Base-by-base conservation (phyloP, 2,797 vertebrate species). In the Podargus strigoides region DNA sequence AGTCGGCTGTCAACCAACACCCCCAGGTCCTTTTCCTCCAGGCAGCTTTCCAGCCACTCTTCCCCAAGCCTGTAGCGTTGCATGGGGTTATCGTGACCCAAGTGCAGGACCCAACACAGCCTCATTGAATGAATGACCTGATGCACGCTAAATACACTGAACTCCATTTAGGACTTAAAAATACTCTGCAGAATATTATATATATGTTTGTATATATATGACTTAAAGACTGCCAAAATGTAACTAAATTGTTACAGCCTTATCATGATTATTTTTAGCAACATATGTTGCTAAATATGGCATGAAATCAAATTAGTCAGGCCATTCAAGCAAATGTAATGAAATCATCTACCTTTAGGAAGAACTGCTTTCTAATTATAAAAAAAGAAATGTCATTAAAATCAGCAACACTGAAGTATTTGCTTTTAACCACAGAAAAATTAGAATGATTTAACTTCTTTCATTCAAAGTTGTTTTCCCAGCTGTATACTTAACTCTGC, bases 291-390 rank as follows among this genome's bases (percentile, higher is more conserved):
- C 44, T 95, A 94, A 95, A 95, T 85, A 85, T 49, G 41, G 64
- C 86, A 85, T 95, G 67, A 96, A 94, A 95, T 87, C 58, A 92
- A 85, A 94, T 95, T 94, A 93, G 42, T 92, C 60, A 86, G 44
- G 62, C 46, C 84, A 83, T 85, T 93, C 73, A 95, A 89, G 53
- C 46, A 82, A 83, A 53, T 16, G 0, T 81, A 87, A 94, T 70
- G 46, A 92, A 96, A 81, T 42, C 12, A 36, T 50, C 16, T 58
- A 85, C 74, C n/a, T 86, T 75, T 58, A 67, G 59, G 47, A 73
- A 91, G 49, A 86, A 62, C 28, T 62, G 32, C 6, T 68, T 89
- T 80, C 66, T 82, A 91, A 91, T 87, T 87, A 80, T 36, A 68
- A 62, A 89, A 89, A 67, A 68, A 34, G 26, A 56, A 91, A 70